These are phyloP conservation scores for Caradrina kadenii DNA, from an alignment of 2,888 invertebrate species.

Conservation along the genomic window DNA sequence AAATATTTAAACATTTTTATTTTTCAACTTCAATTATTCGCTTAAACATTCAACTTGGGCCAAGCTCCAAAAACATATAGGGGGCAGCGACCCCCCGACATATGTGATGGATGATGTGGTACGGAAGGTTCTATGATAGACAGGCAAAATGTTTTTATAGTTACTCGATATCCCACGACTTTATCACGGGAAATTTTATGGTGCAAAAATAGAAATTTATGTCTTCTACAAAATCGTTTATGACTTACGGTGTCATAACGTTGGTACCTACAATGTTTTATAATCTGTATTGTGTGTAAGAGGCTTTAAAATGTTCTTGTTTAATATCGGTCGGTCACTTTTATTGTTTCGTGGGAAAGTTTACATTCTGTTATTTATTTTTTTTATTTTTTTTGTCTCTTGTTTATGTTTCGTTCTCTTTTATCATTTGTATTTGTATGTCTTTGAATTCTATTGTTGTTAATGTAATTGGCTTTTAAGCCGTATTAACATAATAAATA, in stretches of 20 bases:
- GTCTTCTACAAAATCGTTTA: slow-evolving; percentile 35
- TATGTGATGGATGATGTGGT: slow-evolving; percentile 84
- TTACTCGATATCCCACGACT: slow-evolving; percentile 69
- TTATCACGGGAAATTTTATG: slow-evolving; percentile 59
- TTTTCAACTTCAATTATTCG: no score
- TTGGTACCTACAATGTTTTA: not conserved
- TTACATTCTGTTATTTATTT: no score
- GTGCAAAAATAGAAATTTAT: slow-evolving; percentile 49
- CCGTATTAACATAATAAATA: no score
- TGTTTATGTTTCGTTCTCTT: no score
- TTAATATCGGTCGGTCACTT: no score
- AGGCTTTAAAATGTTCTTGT: no score
- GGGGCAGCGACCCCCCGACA: slow-evolving; percentile 78
- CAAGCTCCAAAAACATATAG: slow-evolving; percentile 61
- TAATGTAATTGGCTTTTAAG: no score
- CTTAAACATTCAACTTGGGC: slow-evolving; percentile 43
- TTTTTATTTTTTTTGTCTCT: no score
- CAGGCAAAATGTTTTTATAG: slow-evolving; percentile 82
- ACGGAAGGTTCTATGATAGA: slow-evolving; percentile 80
- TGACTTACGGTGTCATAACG: slow-evolving; percentile 6
- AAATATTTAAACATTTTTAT: no score
- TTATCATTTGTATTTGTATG: no score
- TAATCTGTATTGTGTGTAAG: not conserved
- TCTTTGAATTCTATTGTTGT: no score
- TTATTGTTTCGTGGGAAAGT: no score